Base-by-base conservation (phyloP, 2,797 vertebrate genomes). In the Tangara arthus region DNA sequence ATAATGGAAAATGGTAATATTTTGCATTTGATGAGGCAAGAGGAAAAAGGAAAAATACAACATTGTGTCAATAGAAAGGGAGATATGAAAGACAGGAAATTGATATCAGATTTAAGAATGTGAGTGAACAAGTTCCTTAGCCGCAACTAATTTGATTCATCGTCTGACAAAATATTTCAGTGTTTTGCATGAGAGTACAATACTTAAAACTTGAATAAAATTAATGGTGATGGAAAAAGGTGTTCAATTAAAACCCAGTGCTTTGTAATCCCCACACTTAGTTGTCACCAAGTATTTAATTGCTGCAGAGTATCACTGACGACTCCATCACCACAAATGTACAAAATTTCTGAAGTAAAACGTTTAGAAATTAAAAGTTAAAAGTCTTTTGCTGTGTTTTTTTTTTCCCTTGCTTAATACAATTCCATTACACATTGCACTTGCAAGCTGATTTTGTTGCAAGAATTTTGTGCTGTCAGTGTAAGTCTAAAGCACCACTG, bases 121-220 rank as follows among this genome's bases (percentile, higher is more conserved):
- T 96, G 55, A 89, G 60, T 21, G 12, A 97, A 87, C 34, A 87
- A 66, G 73, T 93, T 96, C 95, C 80, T 83, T 87, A 93, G 76
- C 64, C 16, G 2, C 87, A 92, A 95, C 70, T 95, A 94, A 96
- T 96, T 94, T 79, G 84, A 96, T 68, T 95, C 94, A 70, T 88
- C 12, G 26, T n/a, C 66, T 92, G 95, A 97, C 90, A 85, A 86
- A 95, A 87, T 85, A 93, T 95, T 90, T 96, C 91, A 68, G 47
- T 71, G 47, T 93, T 95, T 79, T 96, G 59, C 92, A 85, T 79
- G 56, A 86, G 56, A 77, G 73, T 68, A 87, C 18, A 37, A 87
- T 90, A 94, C 95, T 94, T 94, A 96, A 73, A 93, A 97, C 92
- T 75, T 95, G 83, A 97, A 97, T 52, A 97, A 79, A 96, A 87